phyloP scores from a whole-genome alignment of 1,140 invertebrate genomes.

The Harlomillsia oculata region DNA sequence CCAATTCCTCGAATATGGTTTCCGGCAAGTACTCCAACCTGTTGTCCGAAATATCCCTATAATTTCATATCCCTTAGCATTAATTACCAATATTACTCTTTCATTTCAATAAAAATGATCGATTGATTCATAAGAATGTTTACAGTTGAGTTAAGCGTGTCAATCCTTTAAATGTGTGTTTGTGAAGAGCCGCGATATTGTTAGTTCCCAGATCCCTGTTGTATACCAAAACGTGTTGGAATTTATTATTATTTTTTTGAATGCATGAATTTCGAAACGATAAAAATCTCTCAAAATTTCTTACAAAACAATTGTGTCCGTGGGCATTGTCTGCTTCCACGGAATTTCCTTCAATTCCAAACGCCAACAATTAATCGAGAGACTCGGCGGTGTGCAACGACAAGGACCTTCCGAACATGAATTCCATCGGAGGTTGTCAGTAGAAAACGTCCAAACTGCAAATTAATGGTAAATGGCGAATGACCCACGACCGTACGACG shows the following conservation, averaged over 20 bases:
- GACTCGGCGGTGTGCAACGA: slow-evolving; percentile 7
- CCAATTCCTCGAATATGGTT: slow-evolving; percentile 59
- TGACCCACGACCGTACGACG: no score
- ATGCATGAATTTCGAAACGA: background rate
- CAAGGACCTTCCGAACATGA: slow-evolving; percentile 21
- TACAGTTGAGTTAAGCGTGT: slow-evolving; percentile 18
- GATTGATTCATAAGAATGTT: background rate
- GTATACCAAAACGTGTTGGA: background rate
- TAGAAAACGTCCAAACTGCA: slow-evolving; percentile 15
- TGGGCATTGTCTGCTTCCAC: slow-evolving; percentile 13
- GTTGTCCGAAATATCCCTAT: slow-evolving; percentile 65
- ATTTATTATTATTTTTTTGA: background rate
- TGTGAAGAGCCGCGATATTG: slow-evolving; percentile 8
- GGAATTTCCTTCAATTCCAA: slow-evolving; percentile 5
- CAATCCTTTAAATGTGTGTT: slow-evolving; percentile 15
- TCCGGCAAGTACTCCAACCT: slow-evolving; percentile 63
- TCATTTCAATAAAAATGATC: background rate
- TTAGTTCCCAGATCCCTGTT: slow-evolving; percentile 21
- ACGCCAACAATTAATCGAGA: slow-evolving; percentile 19
- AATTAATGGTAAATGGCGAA: background rate
- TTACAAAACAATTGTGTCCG: slow-evolving; percentile 13
- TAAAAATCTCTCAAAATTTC: background rate
- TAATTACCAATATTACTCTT: background rate
- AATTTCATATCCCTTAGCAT: slow-evolving; percentile 28
- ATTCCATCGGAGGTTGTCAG: slow-evolving; percentile 18